Base-by-base conservation (phyloP, 2,888 invertebrate species). In the Ashinkailepas kermadecensis region DNA sequence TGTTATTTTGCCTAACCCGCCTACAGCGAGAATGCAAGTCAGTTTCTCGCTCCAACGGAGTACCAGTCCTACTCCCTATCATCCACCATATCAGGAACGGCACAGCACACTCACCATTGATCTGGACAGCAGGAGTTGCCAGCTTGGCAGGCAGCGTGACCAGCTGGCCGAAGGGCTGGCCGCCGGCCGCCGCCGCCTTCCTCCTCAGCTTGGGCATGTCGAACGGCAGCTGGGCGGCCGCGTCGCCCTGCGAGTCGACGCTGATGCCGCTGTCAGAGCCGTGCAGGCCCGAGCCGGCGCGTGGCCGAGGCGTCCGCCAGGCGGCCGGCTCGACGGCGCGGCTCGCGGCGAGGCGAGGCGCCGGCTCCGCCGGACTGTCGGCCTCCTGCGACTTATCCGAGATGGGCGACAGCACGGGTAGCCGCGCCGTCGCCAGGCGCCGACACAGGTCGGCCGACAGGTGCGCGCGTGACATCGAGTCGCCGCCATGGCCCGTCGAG, bases 381-480 rank as follows among this genome's bases (percentile, higher is more conserved):
- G 93, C 94, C 86, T 95, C 95, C 87, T 94, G 94, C 1, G 94
- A 94, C 88, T 95, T 95, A 88, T 95, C 95, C 82, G 95, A 95
- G 86, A 95, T 95, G 39, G 95, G 95, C 86, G 95, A 95, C 80
- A 95, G 89, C 70, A 70, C 74, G 21, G 70, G 74, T 54, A 59
- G 23, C 13, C 21, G 18, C 13, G 78, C 23, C 56, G 78, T 58
- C 21, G 57, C 58, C 58, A 58, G 57, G 11, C 74, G 39, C 18
- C 74, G 54, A 54, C 13, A 74, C 54, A 74, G 74, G 54, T 39
- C 74, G 54, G 74, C 74, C 1, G 74, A 74, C 18, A 74, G 74
- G 54, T 74, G 74, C 8, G 54, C 12, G 18, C 74, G 74, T 8
- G 39, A 54, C 54, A 74, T 18, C 39, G 74, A 74, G 74, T 74